phyloP scores from a whole-genome alignment of 2,113 vertebrate species.

The Otus sunia region DNA sequence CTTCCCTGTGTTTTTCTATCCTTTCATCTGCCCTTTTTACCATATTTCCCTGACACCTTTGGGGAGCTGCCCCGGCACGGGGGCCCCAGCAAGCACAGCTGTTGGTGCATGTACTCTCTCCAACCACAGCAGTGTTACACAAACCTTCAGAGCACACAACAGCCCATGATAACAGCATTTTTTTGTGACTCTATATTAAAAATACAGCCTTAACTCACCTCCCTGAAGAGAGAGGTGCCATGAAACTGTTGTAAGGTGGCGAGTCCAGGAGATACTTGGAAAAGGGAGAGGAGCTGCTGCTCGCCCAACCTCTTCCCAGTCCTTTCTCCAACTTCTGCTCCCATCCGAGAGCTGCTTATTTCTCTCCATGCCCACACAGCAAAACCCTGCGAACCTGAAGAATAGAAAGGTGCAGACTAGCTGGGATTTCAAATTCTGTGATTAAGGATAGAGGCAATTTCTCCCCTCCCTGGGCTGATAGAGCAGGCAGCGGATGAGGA shows the following conservation, averaged over 20 bases:
- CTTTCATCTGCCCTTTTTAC: not conserved
- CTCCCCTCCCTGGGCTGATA: constrained; percentile 47
- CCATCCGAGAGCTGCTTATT: not conserved
- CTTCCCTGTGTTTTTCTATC: not conserved
- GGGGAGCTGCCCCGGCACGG: not conserved
- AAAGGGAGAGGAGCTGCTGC: not conserved
- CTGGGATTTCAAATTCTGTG: constrained; percentile 72
- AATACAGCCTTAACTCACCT: not conserved
- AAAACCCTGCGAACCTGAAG: constrained; percentile 24
- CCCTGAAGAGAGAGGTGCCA: not conserved
- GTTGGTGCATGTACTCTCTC: rapidly evolving
- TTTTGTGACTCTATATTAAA: not conserved
- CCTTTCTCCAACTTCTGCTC: not conserved
- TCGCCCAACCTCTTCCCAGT: not conserved
- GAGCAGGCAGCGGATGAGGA: constrained; percentile 60
- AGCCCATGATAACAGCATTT: rapidly evolving
- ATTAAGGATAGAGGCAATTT: constrained; percentile 71
- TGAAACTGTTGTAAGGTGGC: not conserved
- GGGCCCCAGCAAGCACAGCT: rapidly evolving
- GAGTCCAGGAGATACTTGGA: not conserved
- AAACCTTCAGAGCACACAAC: not conserved
- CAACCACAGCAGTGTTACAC: not conserved
- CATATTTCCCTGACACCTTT: not conserved
- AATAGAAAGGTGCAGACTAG: constrained; percentile 64
- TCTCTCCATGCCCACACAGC: not conserved